Conservation (phyloP, 1,140 invertebrate genomes). For the Homalodisca vitripennis region DNA sequence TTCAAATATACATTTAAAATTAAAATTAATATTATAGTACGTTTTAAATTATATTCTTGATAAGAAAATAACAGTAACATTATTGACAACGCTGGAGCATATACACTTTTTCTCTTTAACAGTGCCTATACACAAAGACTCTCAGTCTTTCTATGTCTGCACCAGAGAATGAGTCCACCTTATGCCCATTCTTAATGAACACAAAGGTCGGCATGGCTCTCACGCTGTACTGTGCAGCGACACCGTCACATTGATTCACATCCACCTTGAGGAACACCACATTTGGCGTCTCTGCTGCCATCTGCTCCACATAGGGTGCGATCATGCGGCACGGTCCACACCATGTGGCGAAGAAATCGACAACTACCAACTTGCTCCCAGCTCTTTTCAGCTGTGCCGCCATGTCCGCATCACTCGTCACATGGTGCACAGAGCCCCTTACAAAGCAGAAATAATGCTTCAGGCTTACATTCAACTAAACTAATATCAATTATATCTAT, state of each 20-base stretch:
- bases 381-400: conserved; percentile 68
- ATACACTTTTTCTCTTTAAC: too few relatives aligned
- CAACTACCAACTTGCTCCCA: conserved; percentile 79
- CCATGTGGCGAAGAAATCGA: conserved; percentile 86
- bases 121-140: background rate
- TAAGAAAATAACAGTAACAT: too few relatives aligned
- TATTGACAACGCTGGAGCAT: too few relatives aligned
- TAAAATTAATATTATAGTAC: too few relatives aligned
- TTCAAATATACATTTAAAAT: too few relatives aligned
- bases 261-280: conserved; percentile 73
- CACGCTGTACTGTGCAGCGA: conserved; percentile 77
- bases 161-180: conserved; percentile 52
- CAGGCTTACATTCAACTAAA: too few relatives aligned
- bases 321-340: conserved; percentile 95
- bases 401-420: conserved; percentile 62
- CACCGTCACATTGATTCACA: conserved; percentile 83
- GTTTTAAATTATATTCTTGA: too few relatives aligned
- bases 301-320: conserved; percentile 69
- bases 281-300: conserved; percentile 50
- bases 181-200: conserved; percentile 75
- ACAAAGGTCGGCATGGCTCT: conserved; percentile 92
- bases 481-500: too few relatives aligned
- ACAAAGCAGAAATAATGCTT: background rate
- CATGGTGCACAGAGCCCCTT: conserved; percentile 5
- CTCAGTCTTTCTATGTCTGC: background rate